phyloP scores from a whole-genome alignment of 2,113 vertebrate genomes.

The Pachycephala philippinensis region DNA sequence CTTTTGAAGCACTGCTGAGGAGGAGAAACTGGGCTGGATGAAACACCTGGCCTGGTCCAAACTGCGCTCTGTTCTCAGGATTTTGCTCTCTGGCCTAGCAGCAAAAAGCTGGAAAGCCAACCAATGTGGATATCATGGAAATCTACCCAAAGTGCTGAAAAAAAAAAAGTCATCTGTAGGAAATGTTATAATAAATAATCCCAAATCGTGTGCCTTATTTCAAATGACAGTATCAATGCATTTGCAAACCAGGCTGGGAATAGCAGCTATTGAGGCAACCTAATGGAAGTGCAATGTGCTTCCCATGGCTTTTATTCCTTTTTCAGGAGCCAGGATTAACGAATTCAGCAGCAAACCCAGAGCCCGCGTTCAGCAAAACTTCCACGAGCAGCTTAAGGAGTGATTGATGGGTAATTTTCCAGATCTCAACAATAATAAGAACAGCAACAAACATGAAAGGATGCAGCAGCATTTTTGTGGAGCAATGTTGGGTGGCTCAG shows the following conservation, averaged over 20 bases:
- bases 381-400: conserved; percentile 64
- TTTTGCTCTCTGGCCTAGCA: background rate
- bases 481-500: conserved; percentile 46
- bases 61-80: background rate
- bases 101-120: background rate
- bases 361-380: conserved; percentile 56
- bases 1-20: background rate
- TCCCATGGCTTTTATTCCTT: conserved; percentile 33
- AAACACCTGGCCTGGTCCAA: background rate
- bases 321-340: conserved; percentile 29
- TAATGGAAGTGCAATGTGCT: conserved; percentile 23
- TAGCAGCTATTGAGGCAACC: conserved; percentile 5
- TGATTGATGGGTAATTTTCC: conserved; percentile 70
- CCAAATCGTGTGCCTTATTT: background rate
- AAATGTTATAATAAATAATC: background rate
- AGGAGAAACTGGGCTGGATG: background rate
- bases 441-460: conserved; percentile 52
- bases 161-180: background rate
- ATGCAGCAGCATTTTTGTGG: conserved; percentile 47
- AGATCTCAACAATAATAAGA: conserved; percentile 60
- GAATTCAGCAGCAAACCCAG: conserved; percentile 33
- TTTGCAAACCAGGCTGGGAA: conserved; percentile 17
- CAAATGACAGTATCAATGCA: background rate
- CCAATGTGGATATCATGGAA: background rate
- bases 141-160: background rate